These are phyloP conservation scores for Shargacucullia verbasci DNA, from an alignment of 2,888 invertebrate genomes.

Conservation along the genomic window DNA sequence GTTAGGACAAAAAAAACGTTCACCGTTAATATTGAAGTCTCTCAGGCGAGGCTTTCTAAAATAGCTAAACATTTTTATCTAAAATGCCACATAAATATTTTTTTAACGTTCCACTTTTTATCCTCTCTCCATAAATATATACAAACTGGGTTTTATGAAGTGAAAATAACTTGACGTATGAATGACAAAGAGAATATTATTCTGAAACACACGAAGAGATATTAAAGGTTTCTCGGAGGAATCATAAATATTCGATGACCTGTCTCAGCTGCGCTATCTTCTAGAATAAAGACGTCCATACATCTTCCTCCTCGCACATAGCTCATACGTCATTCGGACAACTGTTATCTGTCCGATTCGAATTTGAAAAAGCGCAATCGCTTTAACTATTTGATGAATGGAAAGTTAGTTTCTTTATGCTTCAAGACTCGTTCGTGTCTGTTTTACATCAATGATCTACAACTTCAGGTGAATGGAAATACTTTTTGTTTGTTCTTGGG, in stretches of 20 bases:
- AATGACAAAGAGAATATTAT: slow-evolving; percentile 27
- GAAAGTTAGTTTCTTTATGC: neutral
- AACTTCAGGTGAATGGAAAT: neutral
- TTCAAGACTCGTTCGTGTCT: neutral
- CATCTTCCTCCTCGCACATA: slow-evolving; percentile 9
- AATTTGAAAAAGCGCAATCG: slow-evolving; percentile 10
- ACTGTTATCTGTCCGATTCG: slow-evolving; percentile 24
- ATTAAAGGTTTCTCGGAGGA: slow-evolving; percentile 14
- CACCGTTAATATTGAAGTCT: slow-evolving; percentile 8
- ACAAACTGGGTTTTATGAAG: slow-evolving; percentile 12
- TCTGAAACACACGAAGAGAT: slow-evolving; percentile 10
- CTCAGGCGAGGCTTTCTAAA: slow-evolving; percentile 27
- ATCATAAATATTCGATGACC: slow-evolving; percentile 41
- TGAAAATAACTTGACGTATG: slow-evolving; percentile 5
- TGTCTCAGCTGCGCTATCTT: slow-evolving; percentile 9
- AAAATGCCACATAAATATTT: slow-evolving; percentile 5
- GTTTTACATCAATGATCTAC: neutral
- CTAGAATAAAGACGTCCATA: slow-evolving; percentile 18
- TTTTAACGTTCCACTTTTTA: too few relatives aligned
- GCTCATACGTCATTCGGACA: slow-evolving; percentile 26
- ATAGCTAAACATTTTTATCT: neutral
- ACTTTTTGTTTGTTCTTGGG: too few relatives aligned
- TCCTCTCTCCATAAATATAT: slow-evolving; percentile 7
- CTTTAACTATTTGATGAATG: slow-evolving; percentile 6
- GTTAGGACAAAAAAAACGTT: slow-evolving; percentile 25